phyloP scores from a whole-genome alignment of 1,140 invertebrate species.

The Rhopalosiphum padi region DNA sequence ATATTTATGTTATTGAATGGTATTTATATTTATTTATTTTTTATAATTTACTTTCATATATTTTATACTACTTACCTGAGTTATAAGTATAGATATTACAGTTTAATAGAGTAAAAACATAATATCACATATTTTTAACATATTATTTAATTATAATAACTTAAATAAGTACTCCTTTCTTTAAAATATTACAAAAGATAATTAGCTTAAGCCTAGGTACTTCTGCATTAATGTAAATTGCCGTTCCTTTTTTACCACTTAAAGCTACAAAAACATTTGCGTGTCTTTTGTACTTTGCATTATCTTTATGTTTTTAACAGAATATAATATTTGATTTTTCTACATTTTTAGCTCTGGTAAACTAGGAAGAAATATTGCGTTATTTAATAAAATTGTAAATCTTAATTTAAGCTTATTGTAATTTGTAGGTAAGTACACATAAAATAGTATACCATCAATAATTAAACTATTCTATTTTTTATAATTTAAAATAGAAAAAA shows the following conservation, averaged over 20 bases:
- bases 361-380: neutral
- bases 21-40: neutral
- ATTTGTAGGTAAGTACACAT: no score
- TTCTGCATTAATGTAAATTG: neutral
- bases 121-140: neutral
- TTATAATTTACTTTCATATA: neutral
- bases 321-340: neutral
- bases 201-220: neutral
- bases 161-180: neutral
- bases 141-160: neutral
- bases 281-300: neutral
- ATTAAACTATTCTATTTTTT: neutral
- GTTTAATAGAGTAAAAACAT: neutral
- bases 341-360: neutral
- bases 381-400: neutral
- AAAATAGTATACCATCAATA: neutral
- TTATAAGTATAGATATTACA: neutral
- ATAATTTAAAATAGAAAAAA: neutral
- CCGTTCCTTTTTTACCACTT: neutral
- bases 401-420: neutral
- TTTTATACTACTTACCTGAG: neutral
- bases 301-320: neutral
- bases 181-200: slow-evolving; percentile 2
- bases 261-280: neutral
- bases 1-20: neutral